A percentile compares a stretch with the other conserved stretches of the same genome.
Conservation (phyloP, 2,797 vertebrate species). For the Anisognathus igniventris region DNA sequence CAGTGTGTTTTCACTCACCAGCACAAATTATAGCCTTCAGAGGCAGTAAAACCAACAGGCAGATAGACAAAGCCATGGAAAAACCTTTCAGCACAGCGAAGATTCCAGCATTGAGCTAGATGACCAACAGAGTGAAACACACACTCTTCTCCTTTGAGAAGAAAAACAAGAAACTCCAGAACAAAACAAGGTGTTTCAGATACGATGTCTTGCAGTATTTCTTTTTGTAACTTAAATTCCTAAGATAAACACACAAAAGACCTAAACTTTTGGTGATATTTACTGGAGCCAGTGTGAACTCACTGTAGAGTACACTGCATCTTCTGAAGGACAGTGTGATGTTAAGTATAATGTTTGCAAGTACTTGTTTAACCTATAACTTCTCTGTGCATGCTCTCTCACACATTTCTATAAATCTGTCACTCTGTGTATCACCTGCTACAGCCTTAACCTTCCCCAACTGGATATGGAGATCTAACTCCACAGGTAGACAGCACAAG, state of each 20-base stretch:
- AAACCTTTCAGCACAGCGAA: not conserved
- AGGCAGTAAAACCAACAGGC: constrained; percentile 7
- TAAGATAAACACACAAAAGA: not conserved
- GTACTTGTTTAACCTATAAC: not conserved
- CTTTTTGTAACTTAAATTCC: not conserved
- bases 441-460: not conserved
- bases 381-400: not conserved
- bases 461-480: not conserved
- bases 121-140: not conserved
- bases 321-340: not conserved
- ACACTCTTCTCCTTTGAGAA: not conserved
- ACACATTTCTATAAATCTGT: not conserved
- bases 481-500: not conserved
- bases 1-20: not conserved
- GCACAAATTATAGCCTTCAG: not conserved
- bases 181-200: not conserved
- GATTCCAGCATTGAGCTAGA: not conserved
- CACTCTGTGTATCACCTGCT: not conserved
- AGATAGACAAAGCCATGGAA: not conserved
- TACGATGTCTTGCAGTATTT: not conserved
- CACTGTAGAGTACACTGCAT: not conserved
- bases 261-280: not conserved
- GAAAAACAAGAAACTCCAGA: not conserved
- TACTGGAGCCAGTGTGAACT: not conserved
- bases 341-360: not conserved